A percentile compares a stretch with the other conserved stretches of the same genome.
These are phyloP conservation scores for Drosophila sturtevanti DNA, from an alignment of 1,140 invertebrate genomes.

Conservation along the genomic window DNA sequence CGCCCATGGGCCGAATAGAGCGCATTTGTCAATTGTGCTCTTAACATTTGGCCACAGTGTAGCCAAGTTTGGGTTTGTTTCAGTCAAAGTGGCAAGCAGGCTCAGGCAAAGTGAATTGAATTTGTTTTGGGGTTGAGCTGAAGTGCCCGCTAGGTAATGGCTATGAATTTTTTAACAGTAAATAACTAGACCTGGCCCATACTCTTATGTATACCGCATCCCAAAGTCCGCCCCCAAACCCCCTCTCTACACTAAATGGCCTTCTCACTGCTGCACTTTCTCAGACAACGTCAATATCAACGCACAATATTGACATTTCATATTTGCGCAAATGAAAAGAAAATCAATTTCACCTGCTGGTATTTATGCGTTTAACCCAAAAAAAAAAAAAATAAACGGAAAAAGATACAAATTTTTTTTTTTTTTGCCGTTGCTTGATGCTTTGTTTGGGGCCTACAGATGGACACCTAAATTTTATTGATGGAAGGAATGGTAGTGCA, in stretches of 20 bases:
- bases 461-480: not conserved
- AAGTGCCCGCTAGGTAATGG: slow-evolving; percentile 49
- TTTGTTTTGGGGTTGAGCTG: slow-evolving; percentile 53
- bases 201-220: slow-evolving; percentile 9
- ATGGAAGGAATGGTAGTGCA: not conserved
- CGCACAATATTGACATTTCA: slow-evolving; percentile 82
- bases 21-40: slow-evolving; percentile 45
- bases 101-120: slow-evolving; percentile 63
- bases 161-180: slow-evolving; percentile 68
- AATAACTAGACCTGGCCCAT: slow-evolving; percentile 36
- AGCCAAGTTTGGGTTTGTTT: not conserved
- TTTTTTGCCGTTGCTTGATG: slow-evolving; percentile 14
- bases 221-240: slow-evolving; percentile 21
- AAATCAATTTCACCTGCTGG: slow-evolving; percentile 82
- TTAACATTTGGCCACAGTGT: slow-evolving; percentile 50
- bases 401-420: slow-evolving; percentile 28
- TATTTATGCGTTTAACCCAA: slow-evolving; percentile 78
- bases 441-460: slow-evolving; percentile 8
- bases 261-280: slow-evolving; percentile 68
- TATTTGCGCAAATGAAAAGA: slow-evolving; percentile 82
- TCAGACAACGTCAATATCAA: slow-evolving; percentile 41
- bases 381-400: slow-evolving; percentile 36
- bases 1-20: not conserved
- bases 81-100: not conserved
- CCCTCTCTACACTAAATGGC: slow-evolving; percentile 31